Base-by-base conservation (phyloP, 2,888 invertebrate genomes). In the Prosopocoilus inquinatus region DNA sequence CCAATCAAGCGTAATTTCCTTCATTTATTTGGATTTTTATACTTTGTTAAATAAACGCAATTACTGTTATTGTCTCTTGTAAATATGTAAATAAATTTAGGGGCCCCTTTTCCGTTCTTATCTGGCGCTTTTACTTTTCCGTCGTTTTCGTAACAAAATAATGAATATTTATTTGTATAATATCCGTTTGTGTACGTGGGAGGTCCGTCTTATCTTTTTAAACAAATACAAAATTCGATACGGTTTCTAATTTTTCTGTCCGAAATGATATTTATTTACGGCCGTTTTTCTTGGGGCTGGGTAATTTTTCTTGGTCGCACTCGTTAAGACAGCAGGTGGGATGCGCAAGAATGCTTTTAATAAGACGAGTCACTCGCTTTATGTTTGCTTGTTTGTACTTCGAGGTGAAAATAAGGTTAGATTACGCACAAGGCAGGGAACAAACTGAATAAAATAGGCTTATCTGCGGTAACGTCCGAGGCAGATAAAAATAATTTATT, bases 191-290 rank as follows among this genome's bases (percentile, higher is more conserved):
- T 15, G 15, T 20, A 43, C 43, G 43, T 43, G 43, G 43, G 43
- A 43, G 43, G 43, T 43, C 43, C n/a, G 13, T 1, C 43, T 15
- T 43, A 43, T 28, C 20, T 4, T 28, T 28, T 5, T 28, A 28
- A 28, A 28, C 20, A 28, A 28, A 28, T 28, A 28, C 20, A 28
- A 1, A 28, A 20, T n/a, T 12, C 12, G 32, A 45, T 16, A 45
- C 16, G 16, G 32, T 8, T 20, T 20, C 15, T 9, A 28, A 28
- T 28, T 28, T 28, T 28, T n/a, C n/a, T 41, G 13, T 46, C 36
- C 53, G 45, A 57, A 57, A 47, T 36, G 55, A 55, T 55, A 58
- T 58, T 58, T 58, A 55, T 55, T 52, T 50, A 50, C 50, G 57
- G 44, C 59, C 50, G 57, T 53, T 57, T 56, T 34, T 49, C 43